A percentile compares a stretch with the other conserved stretches of the same genome.
Conservation (phyloP, 2,113 vertebrate genomes). For the Oostethus manadensis region DNA sequence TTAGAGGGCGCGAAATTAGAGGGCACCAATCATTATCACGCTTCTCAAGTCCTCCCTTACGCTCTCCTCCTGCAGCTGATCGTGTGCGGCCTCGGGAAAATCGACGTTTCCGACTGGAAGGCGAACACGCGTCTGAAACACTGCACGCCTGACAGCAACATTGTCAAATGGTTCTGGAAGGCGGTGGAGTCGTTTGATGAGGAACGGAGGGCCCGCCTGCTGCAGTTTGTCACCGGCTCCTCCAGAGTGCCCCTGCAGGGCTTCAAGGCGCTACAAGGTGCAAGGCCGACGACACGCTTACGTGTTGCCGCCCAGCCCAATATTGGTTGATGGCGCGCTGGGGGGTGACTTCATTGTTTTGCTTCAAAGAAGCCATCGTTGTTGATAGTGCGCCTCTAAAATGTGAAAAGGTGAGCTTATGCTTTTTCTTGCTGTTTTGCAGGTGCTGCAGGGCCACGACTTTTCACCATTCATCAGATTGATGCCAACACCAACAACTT, state of each 20-base stretch:
- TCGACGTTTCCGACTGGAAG: conserved; percentile 96
- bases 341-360: not conserved
- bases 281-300: not conserved
- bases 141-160: conserved; percentile 93
- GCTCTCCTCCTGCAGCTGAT: conserved; percentile 77
- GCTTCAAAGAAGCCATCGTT: too few species aligned
- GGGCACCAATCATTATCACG: not conserved
- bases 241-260: conserved; percentile 96
- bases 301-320: too few species aligned
- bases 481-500: conserved; percentile 91
- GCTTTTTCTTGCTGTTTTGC: conserved; percentile 29
- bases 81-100: conserved; percentile 96
- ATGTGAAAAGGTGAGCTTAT: not conserved
- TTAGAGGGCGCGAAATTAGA: not conserved
- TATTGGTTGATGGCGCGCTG: not conserved
- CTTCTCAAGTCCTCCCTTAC: not conserved
- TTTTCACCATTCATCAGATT: conserved; percentile 96
- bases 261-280: conserved; percentile 97
- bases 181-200: conserved; percentile 96
- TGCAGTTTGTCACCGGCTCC: conserved; percentile 97
- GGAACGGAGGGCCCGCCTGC: conserved; percentile 87
- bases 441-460: conserved; percentile 92
- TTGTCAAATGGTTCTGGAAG: conserved; percentile 99
- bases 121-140: conserved; percentile 97
- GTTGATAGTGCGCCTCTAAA: not conserved